Base-by-base conservation (phyloP, 2,888 invertebrate species). In the Litoditis marina region DNA sequence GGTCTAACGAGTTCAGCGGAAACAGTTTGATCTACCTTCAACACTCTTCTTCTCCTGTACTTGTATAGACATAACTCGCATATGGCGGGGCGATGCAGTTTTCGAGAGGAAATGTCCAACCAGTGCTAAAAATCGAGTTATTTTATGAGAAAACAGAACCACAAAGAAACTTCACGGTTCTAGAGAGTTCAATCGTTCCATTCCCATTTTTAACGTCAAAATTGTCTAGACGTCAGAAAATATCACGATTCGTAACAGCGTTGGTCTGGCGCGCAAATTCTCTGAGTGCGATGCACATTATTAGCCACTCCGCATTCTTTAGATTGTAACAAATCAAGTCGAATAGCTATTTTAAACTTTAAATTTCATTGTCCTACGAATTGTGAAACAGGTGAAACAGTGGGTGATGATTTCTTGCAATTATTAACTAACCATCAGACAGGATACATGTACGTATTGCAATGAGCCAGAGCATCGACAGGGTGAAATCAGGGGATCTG, bases 61-160 rank as follows among this genome's bases (percentile, higher is more conserved):
- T 84, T 84, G 76, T 85, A 87, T 58, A 85, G 84, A 74, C 87
- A 87, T n/a, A 87, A 82, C 78, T 87, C 87, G 83, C 87, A 87
- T 50, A 83, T 81, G 4, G 86, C 85, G 6, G 85, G 84, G 60
- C 84, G 85, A 63, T 84, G 84, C 54, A 84, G 83, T 68, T 84
- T 84, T 59, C 84, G 83, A 32, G 83, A 83, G 44, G 84, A 84
- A 53, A 86, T 84, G 75, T 86, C 85, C 61, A 87, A 82, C 87
- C 87, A 87, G 82, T 84, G 85, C 86, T 86, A 81, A 32, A 74
- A 69, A 62, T 2, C n/a, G n/a, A n/a, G n/a, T n/a, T n/a, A n/a
- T n/a, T n/a, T n/a, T n/a, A n/a, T n/a, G n/a, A n/a, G n/a, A n/a
- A n/a, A n/a, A n/a, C n/a, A n/a, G n/a, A n/a, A n/a, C n/a, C n/a